Base-by-base conservation (phyloP, 2,888 invertebrate genomes). In the Acrobasis repandana region DNA sequence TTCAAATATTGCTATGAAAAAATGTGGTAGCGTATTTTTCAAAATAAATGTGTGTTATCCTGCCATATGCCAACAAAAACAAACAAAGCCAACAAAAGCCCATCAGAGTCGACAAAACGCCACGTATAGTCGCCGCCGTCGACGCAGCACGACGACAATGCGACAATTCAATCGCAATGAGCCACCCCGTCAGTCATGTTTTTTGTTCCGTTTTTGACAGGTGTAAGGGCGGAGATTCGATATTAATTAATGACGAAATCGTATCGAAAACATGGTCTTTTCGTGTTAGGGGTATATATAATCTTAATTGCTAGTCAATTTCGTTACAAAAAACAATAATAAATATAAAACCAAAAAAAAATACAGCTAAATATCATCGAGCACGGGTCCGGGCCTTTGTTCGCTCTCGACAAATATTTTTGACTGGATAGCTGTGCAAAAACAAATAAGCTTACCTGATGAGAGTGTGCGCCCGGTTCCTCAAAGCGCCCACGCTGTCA, bases 391-490 rank as follows among this genome's bases (percentile, higher is more conserved):
- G n/a, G n/a, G n/a, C n/a, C n/a, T n/a, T n/a, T n/a, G n/a, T n/a
- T n/a, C n/a, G n/a, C n/a, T n/a, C n/a, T n/a, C n/a, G n/a, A n/a
- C n/a, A n/a, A n/a, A n/a, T n/a, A n/a, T n/a, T n/a, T n/a, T n/a
- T n/a, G n/a, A n/a, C n/a, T 20, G 4, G 20, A 4, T 20, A 20
- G 2, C 2, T 20, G 20, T 2, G 2, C 20, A 20, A 4, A 3
- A 3, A 3, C 4, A 2, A 20, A 2, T 20, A 4, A 20, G 5
- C 85, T 82, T 48, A 90, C 90, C 88, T 87, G 73, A 90, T 84
- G 5, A 88, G 67, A 34, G 75, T 72, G 48, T 88, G 88, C 0
- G 82, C 84, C 14, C 90, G 76, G 14, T 61, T 74, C 62, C 86
- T 72, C 59, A 85, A 62, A 1, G 64, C 61, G 11, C 65, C 58